Evolutionary conservation across 1,140 invertebrate genomes (phyloP).

Genomic region (Telenomus remus): DNA sequence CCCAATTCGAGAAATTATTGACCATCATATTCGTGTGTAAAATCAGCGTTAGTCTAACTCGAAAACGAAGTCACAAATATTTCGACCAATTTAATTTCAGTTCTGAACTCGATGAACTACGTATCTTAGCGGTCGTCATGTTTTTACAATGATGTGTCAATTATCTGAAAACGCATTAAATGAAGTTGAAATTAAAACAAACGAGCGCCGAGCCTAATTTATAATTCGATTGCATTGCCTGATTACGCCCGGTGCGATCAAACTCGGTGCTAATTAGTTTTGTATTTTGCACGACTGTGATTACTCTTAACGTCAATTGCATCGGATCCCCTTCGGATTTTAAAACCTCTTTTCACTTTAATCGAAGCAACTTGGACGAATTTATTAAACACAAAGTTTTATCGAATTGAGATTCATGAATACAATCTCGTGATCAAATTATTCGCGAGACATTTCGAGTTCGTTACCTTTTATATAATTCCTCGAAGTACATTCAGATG

Average conservation of each 20-base stretch:
- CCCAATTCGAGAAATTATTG: too few relatives aligned
- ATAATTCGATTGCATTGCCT: not conserved
- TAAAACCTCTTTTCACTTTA: constrained; percentile 15
- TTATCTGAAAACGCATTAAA: too few relatives aligned
- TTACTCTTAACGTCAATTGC: constrained; percentile 12
- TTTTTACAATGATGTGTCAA: too few relatives aligned
- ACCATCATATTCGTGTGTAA: too few relatives aligned
- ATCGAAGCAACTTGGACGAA: constrained; percentile 19
- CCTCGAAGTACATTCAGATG: too few relatives aligned
- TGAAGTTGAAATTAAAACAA: not conserved
- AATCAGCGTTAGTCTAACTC: too few relatives aligned
- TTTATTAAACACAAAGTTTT: constrained; percentile 29
- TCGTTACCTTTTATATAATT: too few relatives aligned
- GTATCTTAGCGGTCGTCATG: too few relatives aligned
- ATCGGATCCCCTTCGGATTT: constrained; percentile 2
- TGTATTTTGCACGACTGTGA: constrained; percentile 8
- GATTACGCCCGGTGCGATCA: not conserved
- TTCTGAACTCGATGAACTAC: too few relatives aligned
- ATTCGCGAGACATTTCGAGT: constrained; percentile 6
- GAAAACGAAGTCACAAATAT: too few relatives aligned
- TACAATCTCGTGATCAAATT: constrained; percentile 17
- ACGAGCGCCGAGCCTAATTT: not conserved
- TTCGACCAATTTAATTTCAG: too few relatives aligned
- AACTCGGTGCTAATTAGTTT: constrained; percentile 17
- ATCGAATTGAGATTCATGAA: constrained; percentile 21